These are phyloP conservation scores for Cephus rjabovi DNA, from an alignment of 2,888 invertebrate species.

Conservation along the genomic window DNA sequence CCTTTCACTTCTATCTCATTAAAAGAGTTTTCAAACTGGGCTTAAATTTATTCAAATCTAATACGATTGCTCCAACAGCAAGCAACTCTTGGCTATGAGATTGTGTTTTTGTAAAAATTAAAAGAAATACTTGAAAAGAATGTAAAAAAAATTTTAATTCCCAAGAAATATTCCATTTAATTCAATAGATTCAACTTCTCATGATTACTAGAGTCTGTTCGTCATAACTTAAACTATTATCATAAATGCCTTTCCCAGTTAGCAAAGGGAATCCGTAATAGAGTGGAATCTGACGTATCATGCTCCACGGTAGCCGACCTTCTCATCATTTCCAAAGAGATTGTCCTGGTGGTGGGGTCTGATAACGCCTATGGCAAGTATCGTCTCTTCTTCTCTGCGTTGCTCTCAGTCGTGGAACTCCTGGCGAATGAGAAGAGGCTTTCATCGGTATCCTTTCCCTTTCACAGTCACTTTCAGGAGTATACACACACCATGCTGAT, in stretches of 20 bases:
- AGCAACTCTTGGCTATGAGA: not conserved
- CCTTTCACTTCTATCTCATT: not conserved
- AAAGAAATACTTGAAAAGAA: no score
- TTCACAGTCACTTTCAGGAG: not conserved
- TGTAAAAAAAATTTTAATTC: not conserved
- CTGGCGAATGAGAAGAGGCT: not conserved
- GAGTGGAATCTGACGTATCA: not conserved
- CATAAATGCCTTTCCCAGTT: not conserved
- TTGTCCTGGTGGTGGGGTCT: not conserved
- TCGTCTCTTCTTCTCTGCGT: not conserved
- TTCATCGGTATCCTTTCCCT: constrained; percentile 2
- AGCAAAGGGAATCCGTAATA: not conserved
- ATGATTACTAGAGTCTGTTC: not conserved
- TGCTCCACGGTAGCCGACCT: not conserved
- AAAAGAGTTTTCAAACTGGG: no score
- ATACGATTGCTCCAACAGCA: not conserved
- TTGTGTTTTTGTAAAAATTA: not conserved
- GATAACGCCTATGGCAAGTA: not conserved
- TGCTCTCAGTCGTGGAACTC: not conserved
- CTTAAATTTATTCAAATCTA: not conserved
- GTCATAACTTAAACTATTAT: not conserved
- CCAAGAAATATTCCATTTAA: not conserved
- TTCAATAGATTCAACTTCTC: not conserved
- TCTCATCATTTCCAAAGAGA: not conserved
- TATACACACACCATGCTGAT: not conserved